Evolutionary conservation across 2,113 vertebrate species (phyloP).

Genomic region (Nothobranchius furzeri): DNA sequence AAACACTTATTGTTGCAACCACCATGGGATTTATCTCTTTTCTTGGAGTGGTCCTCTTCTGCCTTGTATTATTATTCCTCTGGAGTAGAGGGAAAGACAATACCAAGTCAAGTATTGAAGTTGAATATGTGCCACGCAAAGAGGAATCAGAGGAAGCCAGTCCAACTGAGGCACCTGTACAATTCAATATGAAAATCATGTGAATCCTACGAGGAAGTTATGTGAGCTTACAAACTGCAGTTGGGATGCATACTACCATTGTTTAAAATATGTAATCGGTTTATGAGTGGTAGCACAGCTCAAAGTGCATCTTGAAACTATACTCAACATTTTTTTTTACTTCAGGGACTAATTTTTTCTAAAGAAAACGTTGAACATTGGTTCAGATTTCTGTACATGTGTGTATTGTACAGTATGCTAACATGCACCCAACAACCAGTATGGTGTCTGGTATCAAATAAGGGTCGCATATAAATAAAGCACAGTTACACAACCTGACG

Average conservation of each 20-base stretch:
- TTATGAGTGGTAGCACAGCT: conserved; percentile 58
- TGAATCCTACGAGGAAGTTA: conserved; percentile 69
- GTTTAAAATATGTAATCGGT: conserved; percentile 60
- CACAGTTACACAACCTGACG: conserved; percentile 27
- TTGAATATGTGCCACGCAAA: conserved; percentile 95
- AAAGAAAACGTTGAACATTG: conserved; percentile 49
- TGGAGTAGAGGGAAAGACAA: conserved; percentile 98
- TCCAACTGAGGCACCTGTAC: conserved; percentile 87
- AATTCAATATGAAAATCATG: conserved; percentile 99
- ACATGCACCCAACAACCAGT: conserved; percentile 49
- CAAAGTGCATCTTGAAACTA: conserved; percentile 65
- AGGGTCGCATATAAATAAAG: conserved; percentile 26
- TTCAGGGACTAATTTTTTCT: conserved; percentile 67
- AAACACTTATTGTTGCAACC: conserved; percentile 97
- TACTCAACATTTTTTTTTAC: conserved; percentile 56
- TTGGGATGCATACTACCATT: conserved; percentile 50
- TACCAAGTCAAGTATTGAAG: conserved; percentile 95
- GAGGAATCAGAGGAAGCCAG: conserved; percentile 88
- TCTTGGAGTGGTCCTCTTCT: conserved; percentile 97
- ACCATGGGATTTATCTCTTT: conserved; percentile 99
- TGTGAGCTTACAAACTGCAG: conserved; percentile 46
- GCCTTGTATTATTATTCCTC: conserved; percentile 96
- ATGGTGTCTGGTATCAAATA: conserved; percentile 23
- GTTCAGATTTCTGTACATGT: conserved; percentile 69
- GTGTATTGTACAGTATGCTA: conserved; percentile 61